Evolutionary conservation across 2,797 vertebrate genomes (phyloP).

Genomic region (Lindbergichthys nudifrons): DNA sequence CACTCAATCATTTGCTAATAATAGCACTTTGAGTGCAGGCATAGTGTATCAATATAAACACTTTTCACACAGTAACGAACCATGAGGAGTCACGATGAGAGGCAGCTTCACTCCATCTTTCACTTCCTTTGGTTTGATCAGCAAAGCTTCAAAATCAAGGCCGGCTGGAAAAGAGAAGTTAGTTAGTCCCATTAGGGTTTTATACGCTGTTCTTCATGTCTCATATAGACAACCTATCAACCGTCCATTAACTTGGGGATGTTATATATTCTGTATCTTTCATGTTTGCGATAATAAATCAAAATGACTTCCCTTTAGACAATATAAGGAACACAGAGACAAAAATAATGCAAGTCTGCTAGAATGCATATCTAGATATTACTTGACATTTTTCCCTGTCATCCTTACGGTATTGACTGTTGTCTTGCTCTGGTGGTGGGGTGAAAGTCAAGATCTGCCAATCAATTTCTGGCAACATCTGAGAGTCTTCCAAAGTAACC

Average conservation of each 20-base stretch:
- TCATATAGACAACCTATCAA: background rate
- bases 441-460: conserved; percentile 89
- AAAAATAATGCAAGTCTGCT: background rate
- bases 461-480: conserved; percentile 84
- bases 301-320: background rate
- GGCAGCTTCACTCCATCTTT: conserved; percentile 85
- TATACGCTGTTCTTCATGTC: background rate
- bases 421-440: conserved; percentile 90
- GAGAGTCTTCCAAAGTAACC: conserved; percentile 91
- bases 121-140: conserved; percentile 88
- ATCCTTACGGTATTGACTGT: conserved; percentile 89
- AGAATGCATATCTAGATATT: background rate
- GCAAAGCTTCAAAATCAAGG: conserved; percentile 92
- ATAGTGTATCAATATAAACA: background rate
- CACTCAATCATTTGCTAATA: conserved; percentile 22
- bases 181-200: conserved; percentile 13
- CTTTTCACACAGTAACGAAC: conserved; percentile 80
- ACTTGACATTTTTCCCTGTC: background rate
- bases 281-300: conserved; percentile 8
- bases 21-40: background rate
- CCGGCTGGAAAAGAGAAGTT: conserved; percentile 79
- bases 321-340: background rate
- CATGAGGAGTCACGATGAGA: conserved; percentile 93
- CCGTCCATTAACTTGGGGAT: background rate
- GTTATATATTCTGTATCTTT: conserved; percentile 2